Evolutionary conservation across 2,797 vertebrate species (phyloP), one percentile per base, ranked within the genome.

Genomic region (Trichosurus vulpecula): DNA sequence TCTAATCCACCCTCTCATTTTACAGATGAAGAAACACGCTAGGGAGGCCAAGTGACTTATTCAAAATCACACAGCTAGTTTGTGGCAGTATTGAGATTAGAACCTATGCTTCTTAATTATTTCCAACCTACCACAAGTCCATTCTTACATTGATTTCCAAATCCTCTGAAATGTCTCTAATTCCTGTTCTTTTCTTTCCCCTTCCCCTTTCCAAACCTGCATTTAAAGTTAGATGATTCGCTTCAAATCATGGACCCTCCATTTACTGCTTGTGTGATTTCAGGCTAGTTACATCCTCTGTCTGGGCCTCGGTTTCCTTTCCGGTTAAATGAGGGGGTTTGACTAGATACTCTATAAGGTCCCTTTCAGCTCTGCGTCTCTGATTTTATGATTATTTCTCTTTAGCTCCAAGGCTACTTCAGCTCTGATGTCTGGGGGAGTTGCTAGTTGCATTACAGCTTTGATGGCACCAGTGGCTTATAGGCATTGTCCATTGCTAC

Each of bases 1-100:
- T 55, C 95, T 95, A 95, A 95, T 74, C 91, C 53, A 92, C 14
- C 41, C 41, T 56, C 91, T 90, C 53, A 61, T 92, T 96, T 97
- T 93, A 95, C 19, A 92, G 92, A 94, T 22, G 22, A 74, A 51
- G 91, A 54, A 41, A 41, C 52, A 74, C 90, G 51, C 35, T 4
- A 41, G 30, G 10, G 52, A 93, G 81, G 52, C 22, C n/a, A 95
- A 61, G 66, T 93, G 89, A 12, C 22, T 51, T 31, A 47, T 74
- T 55, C 27, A 55, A 87, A 41, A 54, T 91, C 87, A 30, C 10
- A 52, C 29, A 31, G 53, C 58, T 53, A 2, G 4, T 16, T n/a
- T 1, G 0, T 31, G 74, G 54, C 74, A 56, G 54, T 56, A 12
- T 35, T 3, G 1, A 10, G 11, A 31, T 22, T 47, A 56, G 52